phyloP scores from a whole-genome alignment of 2,888 invertebrate genomes.

The Beris chalybata region DNA sequence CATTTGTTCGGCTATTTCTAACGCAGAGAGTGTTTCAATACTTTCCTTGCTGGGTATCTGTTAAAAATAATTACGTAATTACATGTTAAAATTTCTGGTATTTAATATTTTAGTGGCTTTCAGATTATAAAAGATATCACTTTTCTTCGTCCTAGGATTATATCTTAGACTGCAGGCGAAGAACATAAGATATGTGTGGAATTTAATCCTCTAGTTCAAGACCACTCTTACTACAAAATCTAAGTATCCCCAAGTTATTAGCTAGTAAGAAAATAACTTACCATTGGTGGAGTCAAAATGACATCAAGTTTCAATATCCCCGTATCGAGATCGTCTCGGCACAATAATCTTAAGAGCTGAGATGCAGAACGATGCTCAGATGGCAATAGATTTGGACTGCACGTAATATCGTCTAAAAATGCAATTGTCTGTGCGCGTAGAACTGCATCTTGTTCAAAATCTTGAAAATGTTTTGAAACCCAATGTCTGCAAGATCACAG shows the following conservation, averaged over 20 bases:
- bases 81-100: background rate
- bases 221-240: too few relatives aligned
- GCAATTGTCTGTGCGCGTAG: constrained; percentile 78
- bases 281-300: constrained; percentile 69
- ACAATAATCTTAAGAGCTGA: constrained; percentile 75
- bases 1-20: constrained; percentile 92
- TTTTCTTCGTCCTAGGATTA: too few relatives aligned
- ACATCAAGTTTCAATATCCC: constrained; percentile 70
- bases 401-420: constrained; percentile 85
- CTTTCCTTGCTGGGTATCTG: constrained; percentile 79
- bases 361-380: constrained; percentile 88
- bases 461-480: constrained; percentile 89
- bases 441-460: constrained; percentile 77
- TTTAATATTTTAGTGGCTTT: too few relatives aligned
- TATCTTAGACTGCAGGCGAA: too few relatives aligned
- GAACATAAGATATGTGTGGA: too few relatives aligned
- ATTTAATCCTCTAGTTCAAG: too few relatives aligned
- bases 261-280: constrained; percentile 51
- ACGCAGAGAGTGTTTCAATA: constrained; percentile 81
- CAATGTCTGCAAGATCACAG: constrained; percentile 66
- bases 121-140: too few relatives aligned
- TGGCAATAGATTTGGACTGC: constrained; percentile 78
- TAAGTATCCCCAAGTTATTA: background rate
- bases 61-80: constrained; percentile 40
- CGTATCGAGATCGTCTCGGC: constrained; percentile 70